Base-by-base conservation (phyloP, 2,113 vertebrate species). In the Parus major region DNA sequence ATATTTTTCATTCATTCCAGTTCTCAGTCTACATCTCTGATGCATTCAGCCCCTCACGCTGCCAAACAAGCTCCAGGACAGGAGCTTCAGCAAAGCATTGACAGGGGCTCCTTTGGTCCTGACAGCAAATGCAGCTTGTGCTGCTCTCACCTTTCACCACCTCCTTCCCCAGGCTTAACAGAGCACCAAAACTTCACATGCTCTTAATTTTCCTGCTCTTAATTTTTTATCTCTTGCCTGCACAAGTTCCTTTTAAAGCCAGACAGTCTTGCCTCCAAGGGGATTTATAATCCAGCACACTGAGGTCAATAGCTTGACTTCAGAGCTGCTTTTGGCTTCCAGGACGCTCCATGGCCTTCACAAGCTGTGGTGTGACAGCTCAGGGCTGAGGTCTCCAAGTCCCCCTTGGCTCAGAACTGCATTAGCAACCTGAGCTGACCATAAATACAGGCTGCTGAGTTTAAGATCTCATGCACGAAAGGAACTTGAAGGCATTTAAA, bases 341-440 rank as follows among this genome's bases (percentile, higher is more conserved):
- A 15, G 57, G 39, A 41, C 1, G 1, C 21, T 75, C 14, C 0
- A 2, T 80, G 75, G 41, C 50, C 53, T 56, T 60, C 7, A 10
- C 49, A 22, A 56, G 44, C 23, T 0, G 4, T 3, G 1, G 18
- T 11, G 31, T 4, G 6, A 76, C 0, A 0, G 57, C 79, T 86
- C 36, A 17, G 71, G 49, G 65, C 65, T 75, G 39, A 4, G 52
- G 35, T 60, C 27, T 59, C 27, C 68, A 14, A 36, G 35, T 73
- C 76, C 35, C 72, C 84, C 68, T 93, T 66, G 35, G 18, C 87
- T 84, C 65, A 78, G 69, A 75, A 25, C 33, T 87, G 49, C 92
- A 85, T 92, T 93, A 90, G 82, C 5, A 24, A 52, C 85, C 78
- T n/a, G 28, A 71, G 29, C 49, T 44, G n/a, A 19, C 46, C 29